These are phyloP conservation scores for Huso huso DNA, from an alignment of 2,797 vertebrate species.

Conservation along the genomic window DNA sequence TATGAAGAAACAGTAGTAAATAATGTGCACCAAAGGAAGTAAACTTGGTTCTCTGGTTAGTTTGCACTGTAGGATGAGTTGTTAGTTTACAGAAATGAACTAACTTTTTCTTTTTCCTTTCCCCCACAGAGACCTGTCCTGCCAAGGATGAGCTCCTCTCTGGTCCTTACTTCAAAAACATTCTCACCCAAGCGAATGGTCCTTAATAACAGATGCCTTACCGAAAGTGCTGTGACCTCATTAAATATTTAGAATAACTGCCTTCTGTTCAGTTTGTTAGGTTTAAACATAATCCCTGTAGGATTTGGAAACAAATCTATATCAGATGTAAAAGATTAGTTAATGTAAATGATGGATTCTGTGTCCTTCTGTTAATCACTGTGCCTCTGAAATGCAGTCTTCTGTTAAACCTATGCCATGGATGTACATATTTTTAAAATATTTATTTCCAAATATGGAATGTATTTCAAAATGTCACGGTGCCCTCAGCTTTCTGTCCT, in stretches of 20 bases:
- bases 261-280: slow-evolving; percentile 31
- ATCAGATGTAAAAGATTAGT: slow-evolving; percentile 14
- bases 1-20: too few relatives aligned
- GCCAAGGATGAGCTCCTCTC: too few relatives aligned
- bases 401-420: too few relatives aligned
- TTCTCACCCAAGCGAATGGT: slow-evolving; percentile 27
- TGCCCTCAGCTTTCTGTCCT: background rate
- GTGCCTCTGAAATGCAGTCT: slow-evolving; percentile 4
- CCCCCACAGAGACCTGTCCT: too few relatives aligned
- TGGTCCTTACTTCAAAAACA: background rate
- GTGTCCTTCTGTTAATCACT: slow-evolving; percentile 6
- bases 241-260: slow-evolving; percentile 16
- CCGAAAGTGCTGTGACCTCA: slow-evolving; percentile 20
- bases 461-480: background rate
- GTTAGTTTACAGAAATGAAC: too few relatives aligned
- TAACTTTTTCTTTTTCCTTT: too few relatives aligned
- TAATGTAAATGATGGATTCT: slow-evolving; percentile 19
- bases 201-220: slow-evolving; percentile 27
- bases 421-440: background rate
- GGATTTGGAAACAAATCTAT: slow-evolving; percentile 7
- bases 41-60: too few relatives aligned
- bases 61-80: too few relatives aligned
- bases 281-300: slow-evolving; percentile 27
- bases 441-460: slow-evolving; percentile 1
- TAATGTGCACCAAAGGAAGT: too few relatives aligned